These are phyloP conservation scores for Theristicus caerulescens DNA, from an alignment of 2,113 vertebrate genomes.

Conservation along the genomic window DNA sequence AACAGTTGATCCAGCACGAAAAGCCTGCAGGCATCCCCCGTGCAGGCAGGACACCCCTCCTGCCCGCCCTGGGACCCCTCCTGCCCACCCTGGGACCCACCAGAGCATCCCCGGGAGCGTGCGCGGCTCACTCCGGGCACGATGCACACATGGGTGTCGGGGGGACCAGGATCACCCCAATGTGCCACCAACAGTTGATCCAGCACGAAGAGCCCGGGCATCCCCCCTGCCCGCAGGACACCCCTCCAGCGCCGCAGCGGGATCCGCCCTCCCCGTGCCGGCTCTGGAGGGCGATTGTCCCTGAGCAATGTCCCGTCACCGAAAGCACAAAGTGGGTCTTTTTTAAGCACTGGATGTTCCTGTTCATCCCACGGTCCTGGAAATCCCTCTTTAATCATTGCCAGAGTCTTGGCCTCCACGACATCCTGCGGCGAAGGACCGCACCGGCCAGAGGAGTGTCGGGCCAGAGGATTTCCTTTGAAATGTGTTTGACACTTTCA, in stretches of 20 bases:
- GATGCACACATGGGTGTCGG: accelerated
- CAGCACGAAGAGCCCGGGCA: accelerated
- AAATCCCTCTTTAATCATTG: conserved; percentile 29
- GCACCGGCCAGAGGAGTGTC: not conserved
- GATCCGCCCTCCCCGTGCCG: accelerated
- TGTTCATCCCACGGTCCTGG: not conserved
- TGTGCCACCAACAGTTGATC: not conserved
- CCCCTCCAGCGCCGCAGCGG: not conserved
- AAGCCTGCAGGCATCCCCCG: accelerated
- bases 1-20: not conserved
- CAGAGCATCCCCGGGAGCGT: accelerated
- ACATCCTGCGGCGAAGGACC: not conserved
- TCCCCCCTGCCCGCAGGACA: not conserved
- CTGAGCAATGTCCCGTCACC: not conserved
- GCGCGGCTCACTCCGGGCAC: accelerated
- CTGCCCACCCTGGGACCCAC: too few species aligned
- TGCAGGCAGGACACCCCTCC: not conserved
- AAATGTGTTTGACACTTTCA: not conserved
- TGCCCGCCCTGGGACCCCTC: too few species aligned
- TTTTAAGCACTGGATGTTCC: conserved; percentile 22
- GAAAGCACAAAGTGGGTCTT: not conserved
- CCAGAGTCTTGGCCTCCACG: not conserved
- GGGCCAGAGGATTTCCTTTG: not conserved
- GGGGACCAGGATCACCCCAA: not conserved
- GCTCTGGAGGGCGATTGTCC: not conserved